Percentiles rank a stretch among this genome's conserved stretches.
Evolutionary conservation across 2,888 invertebrate genomes (phyloP).

Genomic region (Tipula helvola): DNA sequence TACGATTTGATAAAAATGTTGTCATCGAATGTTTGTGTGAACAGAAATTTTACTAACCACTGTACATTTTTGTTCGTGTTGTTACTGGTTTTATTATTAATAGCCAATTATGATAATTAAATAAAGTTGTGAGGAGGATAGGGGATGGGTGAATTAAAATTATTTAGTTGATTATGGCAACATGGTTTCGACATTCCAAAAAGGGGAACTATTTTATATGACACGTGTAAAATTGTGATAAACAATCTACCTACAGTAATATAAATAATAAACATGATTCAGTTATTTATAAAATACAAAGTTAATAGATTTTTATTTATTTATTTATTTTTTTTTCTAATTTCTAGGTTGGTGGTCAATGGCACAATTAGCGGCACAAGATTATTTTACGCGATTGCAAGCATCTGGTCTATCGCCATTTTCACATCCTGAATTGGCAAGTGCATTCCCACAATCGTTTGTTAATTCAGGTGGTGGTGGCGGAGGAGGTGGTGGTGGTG

Average conservation of each 20-base stretch:
- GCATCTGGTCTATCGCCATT: constrained; percentile 64
- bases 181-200: not conserved
- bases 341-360: constrained; percentile 78
- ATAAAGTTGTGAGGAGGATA: not conserved
- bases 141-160: not conserved
- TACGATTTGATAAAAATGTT: not conserved
- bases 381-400: constrained; percentile 72
- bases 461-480: constrained; percentile 21
- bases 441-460: constrained; percentile 42
- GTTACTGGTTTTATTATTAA: not conserved
- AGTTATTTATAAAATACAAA: not conserved
- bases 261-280: not conserved
- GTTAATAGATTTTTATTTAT: not conserved
- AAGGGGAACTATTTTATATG: not conserved
- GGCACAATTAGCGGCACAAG: constrained; percentile 81
- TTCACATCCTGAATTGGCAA: constrained; percentile 50
- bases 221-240: too few species aligned
- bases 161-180: not conserved
- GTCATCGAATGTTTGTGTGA: not conserved
- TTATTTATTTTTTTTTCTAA: not conserved
- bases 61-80: not conserved
- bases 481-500: not conserved
- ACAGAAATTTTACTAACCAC: not conserved
- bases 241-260: not conserved
- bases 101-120: not conserved